Evolutionary conservation across 2,888 invertebrate species (phyloP).

Genomic region (Caenorhabditis sp.): DNA sequence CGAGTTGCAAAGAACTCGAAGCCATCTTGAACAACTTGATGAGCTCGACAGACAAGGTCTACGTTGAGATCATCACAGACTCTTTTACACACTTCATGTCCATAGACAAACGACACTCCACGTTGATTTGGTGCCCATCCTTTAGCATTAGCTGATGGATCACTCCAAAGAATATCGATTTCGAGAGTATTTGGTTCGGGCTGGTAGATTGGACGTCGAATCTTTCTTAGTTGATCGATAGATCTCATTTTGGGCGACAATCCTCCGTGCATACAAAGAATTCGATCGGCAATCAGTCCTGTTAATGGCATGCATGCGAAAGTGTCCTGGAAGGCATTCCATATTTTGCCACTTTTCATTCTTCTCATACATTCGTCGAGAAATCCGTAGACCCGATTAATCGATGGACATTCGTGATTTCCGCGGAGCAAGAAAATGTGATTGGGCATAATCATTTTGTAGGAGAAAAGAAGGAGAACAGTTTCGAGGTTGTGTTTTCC

Average conservation of each 20-base stretch:
- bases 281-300: constrained; percentile 49
- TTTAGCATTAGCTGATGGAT: constrained; percentile 52
- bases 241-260: constrained; percentile 49
- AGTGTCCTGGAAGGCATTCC: constrained; percentile 48
- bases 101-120: constrained; percentile 76
- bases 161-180: constrained; percentile 72
- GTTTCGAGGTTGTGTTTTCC: constrained; percentile 40
- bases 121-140: constrained; percentile 65
- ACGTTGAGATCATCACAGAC: constrained; percentile 42
- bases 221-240: constrained; percentile 42
- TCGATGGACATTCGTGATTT: constrained; percentile 55
- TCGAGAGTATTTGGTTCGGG: constrained; percentile 71
- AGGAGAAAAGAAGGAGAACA: constrained; percentile 42
- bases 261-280: constrained; percentile 65
- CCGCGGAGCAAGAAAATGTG: constrained; percentile 57
- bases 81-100: constrained; percentile 74
- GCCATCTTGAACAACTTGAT: constrained; percentile 75
- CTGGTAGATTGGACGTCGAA: constrained; percentile 46
- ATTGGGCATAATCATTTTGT: constrained; percentile 44
- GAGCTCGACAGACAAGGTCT: constrained; percentile 59
- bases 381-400: constrained; percentile 56
- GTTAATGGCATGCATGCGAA: constrained; percentile 58
- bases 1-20: constrained; percentile 75
- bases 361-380: constrained; percentile 57
- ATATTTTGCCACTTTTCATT: constrained; percentile 42